Evolutionary conservation across 2,113 vertebrate species (phyloP).

Genomic region (Platysternon megacephalum): DNA sequence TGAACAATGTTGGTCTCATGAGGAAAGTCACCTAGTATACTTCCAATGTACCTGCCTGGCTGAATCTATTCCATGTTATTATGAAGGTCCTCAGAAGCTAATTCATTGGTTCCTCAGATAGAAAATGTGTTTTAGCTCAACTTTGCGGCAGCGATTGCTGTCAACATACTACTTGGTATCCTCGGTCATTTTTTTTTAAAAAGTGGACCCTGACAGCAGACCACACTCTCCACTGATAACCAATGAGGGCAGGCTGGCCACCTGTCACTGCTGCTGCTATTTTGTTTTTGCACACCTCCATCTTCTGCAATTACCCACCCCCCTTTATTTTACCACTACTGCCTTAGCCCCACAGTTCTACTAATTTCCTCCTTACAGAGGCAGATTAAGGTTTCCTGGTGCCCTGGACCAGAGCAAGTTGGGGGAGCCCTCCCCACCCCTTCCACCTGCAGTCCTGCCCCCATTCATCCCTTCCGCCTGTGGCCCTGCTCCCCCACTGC

Average conservation of each 20-base stretch:
- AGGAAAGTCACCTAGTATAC: no score
- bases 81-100: background rate
- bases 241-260: background rate
- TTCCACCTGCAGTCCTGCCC: no score
- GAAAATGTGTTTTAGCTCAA: background rate
- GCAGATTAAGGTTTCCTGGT: no score
- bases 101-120: background rate
- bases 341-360: background rate
- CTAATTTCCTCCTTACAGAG: background rate
- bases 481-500: no score
- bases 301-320: background rate
- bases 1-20: no score
- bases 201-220: background rate
- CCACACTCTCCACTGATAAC: background rate
- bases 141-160: background rate
- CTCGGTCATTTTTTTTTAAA: background rate
- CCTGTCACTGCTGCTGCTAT: background rate
- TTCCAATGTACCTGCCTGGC: background rate
- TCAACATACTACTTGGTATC: background rate
- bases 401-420: no score
- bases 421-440: no score
- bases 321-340: background rate
- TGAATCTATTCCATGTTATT: rapidly evolving
- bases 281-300: background rate
- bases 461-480: no score